These are phyloP conservation scores for Sebastes trivittatus DNA, from an alignment of 2,797 vertebrate genomes.

Conservation along the genomic window DNA sequence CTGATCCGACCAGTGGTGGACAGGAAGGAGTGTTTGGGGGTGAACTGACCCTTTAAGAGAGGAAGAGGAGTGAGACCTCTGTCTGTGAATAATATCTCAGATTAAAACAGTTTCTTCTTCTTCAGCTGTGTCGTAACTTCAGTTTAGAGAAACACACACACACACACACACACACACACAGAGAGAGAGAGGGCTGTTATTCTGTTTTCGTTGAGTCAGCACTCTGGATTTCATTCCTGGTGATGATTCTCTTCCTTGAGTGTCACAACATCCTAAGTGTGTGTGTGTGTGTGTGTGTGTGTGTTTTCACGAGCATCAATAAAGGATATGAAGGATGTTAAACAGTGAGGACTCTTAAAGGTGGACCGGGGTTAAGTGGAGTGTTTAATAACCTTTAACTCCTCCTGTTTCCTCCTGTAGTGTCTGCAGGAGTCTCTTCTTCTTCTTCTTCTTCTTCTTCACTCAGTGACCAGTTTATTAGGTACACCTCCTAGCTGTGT, in stretches of 20 bases:
- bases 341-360: slow-evolving; percentile 15
- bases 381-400: background rate
- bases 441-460: too few relatives aligned
- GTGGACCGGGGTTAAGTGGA: slow-evolving; percentile 4
- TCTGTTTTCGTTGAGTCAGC: slow-evolving; percentile 45
- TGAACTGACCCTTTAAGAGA: background rate
- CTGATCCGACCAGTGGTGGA: too few relatives aligned
- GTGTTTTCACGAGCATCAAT: background rate
- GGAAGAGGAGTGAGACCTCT: slow-evolving; percentile 1
- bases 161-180: background rate
- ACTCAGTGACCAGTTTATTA: background rate
- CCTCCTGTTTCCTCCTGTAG: background rate
- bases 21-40: too few relatives aligned
- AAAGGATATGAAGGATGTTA: slow-evolving; percentile 4
- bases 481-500: background rate
- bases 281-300: slow-evolving; percentile 28
- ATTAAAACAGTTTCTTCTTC: background rate
- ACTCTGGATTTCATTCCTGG: slow-evolving; percentile 39
- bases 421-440: background rate
- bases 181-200: background rate
- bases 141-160: background rate
- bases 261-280: slow-evolving; percentile 48
- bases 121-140: background rate
- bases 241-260: slow-evolving; percentile 43
- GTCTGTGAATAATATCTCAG: background rate